Base-by-base conservation (phyloP, 2,888 invertebrate species). In the Itoplectis maculator region DNA sequence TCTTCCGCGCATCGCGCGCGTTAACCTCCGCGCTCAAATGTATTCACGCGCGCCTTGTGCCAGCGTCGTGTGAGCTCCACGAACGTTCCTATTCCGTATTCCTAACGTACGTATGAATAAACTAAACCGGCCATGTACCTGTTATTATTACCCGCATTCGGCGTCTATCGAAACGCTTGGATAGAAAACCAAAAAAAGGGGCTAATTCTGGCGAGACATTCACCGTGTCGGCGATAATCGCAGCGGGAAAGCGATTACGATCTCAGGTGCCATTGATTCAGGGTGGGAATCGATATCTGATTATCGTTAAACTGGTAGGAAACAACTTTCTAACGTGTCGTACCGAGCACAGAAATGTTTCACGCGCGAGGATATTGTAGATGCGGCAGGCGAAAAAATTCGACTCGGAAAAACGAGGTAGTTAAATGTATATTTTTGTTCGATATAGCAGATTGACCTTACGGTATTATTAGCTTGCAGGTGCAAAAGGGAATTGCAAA, bases 11-110 rank as follows among this genome's bases (percentile, higher is more conserved):
- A n/a, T n/a, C n/a, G n/a, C 37, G 70, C 54, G 70, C 61, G 56
- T 73, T 74, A 81, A 79, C 37, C 15, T 20, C 23, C 20, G 63
- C 35, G 72, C 68, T 49, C 42, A 45, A 68, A 63, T 61, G 51
- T 68, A 66, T 76, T 79, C 40, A 18, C 29, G 23, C 59, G 29
- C 15, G 35, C 45, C 49, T 40, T n/a, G 9, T 37, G 37, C 35
- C 23, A 70, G 75, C 45, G 45, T 49, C 11, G 59, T 42, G 65
- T 65, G n/a, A n/a, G 54, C 75, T 65, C 13, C 65, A 29, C 23
- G 18, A 66, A 49, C 20, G 47, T 72, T 59, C 35, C 29, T 15
- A 42, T 56, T 70, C 56, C 9, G 3, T 42, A 15, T 5, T 29
- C 9, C 42, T 42, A 42, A 8, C 51, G 23, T 40, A 23, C 15